Conservation (phyloP, 2,797 vertebrate species). For the Pempheris klunzingeri region DNA sequence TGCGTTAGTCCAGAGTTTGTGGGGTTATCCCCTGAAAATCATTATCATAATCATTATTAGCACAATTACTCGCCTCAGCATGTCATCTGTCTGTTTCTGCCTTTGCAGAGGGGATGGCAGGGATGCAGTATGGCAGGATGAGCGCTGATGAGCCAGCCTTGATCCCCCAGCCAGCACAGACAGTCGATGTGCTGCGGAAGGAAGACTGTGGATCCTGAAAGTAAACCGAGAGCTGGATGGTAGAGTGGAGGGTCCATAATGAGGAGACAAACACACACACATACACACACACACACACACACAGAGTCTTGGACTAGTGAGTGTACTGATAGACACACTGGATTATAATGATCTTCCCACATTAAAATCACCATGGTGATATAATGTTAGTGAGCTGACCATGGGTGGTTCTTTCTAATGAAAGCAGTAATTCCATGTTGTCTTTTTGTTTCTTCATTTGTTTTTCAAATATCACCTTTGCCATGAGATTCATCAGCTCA, state of each 20-base stretch:
- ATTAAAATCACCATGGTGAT: too few species aligned
- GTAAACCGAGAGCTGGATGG: constrained; percentile 37
- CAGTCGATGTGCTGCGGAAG: not conserved
- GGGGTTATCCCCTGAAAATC: too few species aligned
- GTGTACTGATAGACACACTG: too few species aligned
- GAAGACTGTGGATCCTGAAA: constrained; percentile 51
- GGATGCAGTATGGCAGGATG: not conserved
- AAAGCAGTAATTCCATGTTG: not conserved
- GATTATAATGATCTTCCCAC: too few species aligned
- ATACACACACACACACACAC: not conserved
- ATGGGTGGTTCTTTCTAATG: not conserved
- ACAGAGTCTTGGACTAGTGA: too few species aligned
- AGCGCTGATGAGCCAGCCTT: not conserved
- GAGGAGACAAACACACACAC: not conserved
- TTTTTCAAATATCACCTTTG: not conserved
- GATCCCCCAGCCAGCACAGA: not conserved
- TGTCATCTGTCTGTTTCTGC: not conserved
- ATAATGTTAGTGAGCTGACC: too few species aligned
- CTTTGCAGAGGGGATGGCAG: constrained; percentile 14
- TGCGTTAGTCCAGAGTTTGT: too few species aligned
- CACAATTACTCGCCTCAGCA: not conserved
- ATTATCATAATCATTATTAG: too few species aligned
- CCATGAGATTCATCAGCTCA: not conserved
- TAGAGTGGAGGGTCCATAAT: not conserved
- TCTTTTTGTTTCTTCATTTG: not conserved